Conservation (phyloP, 1,140 invertebrate species). For the Cyclargus thomasi region DNA sequence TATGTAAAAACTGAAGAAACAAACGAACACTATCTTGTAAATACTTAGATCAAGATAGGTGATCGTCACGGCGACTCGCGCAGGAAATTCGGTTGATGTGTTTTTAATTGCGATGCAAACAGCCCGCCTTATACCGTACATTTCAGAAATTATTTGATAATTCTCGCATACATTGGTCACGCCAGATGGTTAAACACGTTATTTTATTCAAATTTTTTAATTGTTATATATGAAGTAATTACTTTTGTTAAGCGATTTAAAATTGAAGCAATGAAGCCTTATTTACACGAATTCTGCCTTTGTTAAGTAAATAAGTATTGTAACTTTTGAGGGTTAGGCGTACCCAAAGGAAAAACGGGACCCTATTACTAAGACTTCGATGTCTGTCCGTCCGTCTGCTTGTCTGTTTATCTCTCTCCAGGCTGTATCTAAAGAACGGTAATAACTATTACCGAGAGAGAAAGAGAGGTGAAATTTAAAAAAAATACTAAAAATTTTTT, state of each 20-base stretch:
- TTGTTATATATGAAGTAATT: not conserved
- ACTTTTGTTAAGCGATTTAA: not conserved
- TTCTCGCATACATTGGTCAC: constrained; percentile 32
- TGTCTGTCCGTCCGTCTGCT: no score
- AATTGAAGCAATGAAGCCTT: not conserved
- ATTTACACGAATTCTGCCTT: no score
- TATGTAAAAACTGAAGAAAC: not conserved
- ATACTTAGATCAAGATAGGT: constrained; percentile 43
- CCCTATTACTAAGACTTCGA: no score
- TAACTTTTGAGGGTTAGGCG: no score
- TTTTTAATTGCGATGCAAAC: constrained; percentile 51
- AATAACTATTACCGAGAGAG: no score
- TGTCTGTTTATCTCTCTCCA: no score
- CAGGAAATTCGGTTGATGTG: constrained; percentile 44
- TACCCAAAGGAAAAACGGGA: no score
- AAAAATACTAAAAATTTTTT: no score
- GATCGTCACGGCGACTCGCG: constrained; percentile 49
- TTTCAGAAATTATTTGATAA: constrained; percentile 28
- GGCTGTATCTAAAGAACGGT: no score
- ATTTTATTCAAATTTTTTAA: constrained; percentile 1
- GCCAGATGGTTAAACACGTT: constrained; percentile 17
- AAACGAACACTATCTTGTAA: not conserved
- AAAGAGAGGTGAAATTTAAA: no score
- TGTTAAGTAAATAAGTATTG: no score
- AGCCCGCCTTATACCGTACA: constrained; percentile 25